Evolutionary conservation across 2,797 vertebrate genomes (phyloP).

Genomic region (Sylvia borin): DNA sequence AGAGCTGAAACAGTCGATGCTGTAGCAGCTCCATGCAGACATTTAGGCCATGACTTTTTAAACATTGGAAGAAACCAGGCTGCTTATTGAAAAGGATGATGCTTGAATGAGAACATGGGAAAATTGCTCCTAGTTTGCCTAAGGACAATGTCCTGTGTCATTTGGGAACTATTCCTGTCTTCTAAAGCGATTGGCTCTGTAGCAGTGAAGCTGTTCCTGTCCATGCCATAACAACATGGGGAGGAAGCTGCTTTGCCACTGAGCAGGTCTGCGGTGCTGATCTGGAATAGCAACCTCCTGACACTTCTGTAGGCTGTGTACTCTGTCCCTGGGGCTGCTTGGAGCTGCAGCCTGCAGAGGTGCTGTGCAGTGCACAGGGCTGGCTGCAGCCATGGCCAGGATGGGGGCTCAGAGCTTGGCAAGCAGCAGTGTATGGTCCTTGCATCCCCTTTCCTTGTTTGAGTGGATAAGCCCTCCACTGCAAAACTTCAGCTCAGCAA

Average conservation of each 20-base stretch:
- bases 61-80: not conserved
- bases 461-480: rapidly evolving
- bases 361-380: rapidly evolving
- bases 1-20: not conserved
- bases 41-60: not conserved
- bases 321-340: not conserved
- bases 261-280: rapidly evolving
- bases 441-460: rapidly evolving
- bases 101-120: not conserved
- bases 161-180: not conserved
- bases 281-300: rapidly evolving
- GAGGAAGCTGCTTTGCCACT: not conserved
- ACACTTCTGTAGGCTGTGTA: rapidly evolving
- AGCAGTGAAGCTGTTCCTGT: not conserved
- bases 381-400: rapidly evolving
- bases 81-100: not conserved
- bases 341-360: rapidly evolving
- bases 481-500: not conserved
- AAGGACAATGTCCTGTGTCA: not conserved
- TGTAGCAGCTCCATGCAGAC: not conserved
- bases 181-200: not conserved
- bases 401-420: rapidly evolving
- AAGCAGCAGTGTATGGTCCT: rapidly evolving
- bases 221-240: rapidly evolving
- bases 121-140: not conserved